phyloP scores from a whole-genome alignment of 2,888 invertebrate species.

The Fragum whitleyi region DNA sequence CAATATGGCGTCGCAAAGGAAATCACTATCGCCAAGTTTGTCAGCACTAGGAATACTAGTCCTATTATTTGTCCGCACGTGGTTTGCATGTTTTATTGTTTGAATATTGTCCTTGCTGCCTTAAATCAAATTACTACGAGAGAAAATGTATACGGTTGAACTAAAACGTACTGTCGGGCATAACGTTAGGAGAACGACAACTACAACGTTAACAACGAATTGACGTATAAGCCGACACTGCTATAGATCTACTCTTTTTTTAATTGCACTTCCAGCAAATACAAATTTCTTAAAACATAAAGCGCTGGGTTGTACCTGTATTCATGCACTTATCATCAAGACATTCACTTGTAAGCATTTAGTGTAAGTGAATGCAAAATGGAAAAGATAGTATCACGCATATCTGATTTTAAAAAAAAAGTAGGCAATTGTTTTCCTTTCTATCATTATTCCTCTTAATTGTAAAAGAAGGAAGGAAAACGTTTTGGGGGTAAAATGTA shows the following conservation, averaged over 20 bases:
- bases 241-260: not conserved
- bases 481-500: not conserved
- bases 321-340: too few species aligned
- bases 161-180: too few species aligned
- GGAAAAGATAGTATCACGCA: not conserved
- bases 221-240: not conserved
- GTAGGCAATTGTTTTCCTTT: not conserved
- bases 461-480: not conserved
- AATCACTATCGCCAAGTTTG: conserved; percentile 74
- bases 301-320: too few species aligned
- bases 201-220: not conserved
- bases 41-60: conserved; percentile 72
- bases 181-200: not conserved
- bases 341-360: too few species aligned
- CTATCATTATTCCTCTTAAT: not conserved
- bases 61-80: conserved; percentile 73
- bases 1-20: conserved; percentile 74
- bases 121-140: not conserved
- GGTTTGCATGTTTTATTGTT: conserved; percentile 55
- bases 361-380: too few species aligned
- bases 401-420: not conserved
- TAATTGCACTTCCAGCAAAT: too few species aligned
- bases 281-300: too few species aligned
- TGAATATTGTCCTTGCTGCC: not conserved
- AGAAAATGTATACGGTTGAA: too few species aligned